These are phyloP conservation scores for Candoia aspera DNA, from an alignment of 2,113 vertebrate genomes.

Conservation along the genomic window DNA sequence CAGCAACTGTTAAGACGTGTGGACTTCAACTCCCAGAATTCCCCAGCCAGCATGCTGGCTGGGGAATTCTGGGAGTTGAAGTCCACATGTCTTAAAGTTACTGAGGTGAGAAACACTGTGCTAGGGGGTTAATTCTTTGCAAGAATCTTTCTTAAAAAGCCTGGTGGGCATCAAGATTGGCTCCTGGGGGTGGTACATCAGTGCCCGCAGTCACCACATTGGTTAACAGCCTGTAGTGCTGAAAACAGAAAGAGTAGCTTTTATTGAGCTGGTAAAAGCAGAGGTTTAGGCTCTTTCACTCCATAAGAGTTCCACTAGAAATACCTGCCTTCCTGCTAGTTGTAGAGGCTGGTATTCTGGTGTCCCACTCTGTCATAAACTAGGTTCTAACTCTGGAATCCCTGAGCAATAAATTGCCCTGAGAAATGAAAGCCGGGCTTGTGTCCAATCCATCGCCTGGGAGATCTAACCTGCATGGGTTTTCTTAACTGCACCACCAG, in stretches of 20 bases:
- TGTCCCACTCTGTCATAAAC: not conserved
- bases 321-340: not conserved
- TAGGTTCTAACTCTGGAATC: not conserved
- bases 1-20: not conserved
- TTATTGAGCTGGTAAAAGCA: not conserved
- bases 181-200: too few relatives aligned
- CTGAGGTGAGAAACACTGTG: not conserved
- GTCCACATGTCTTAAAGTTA: not conserved
- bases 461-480: not conserved
- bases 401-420: not conserved
- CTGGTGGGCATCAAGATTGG: too few relatives aligned
- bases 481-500: too few relatives aligned
- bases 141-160: too few relatives aligned
- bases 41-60: not conserved
- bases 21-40: not conserved
- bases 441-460: not conserved
- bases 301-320: not conserved
- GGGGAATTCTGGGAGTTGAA: not conserved
- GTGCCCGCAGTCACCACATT: too few relatives aligned
- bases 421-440: too few relatives aligned
- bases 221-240: not conserved
- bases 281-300: not conserved
- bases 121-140: not conserved
- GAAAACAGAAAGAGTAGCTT: not conserved
- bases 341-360: not conserved